These are phyloP conservation scores for Tragelaphus oryx DNA, from an alignment of 2,797 vertebrate species.

Conservation along the genomic window DNA sequence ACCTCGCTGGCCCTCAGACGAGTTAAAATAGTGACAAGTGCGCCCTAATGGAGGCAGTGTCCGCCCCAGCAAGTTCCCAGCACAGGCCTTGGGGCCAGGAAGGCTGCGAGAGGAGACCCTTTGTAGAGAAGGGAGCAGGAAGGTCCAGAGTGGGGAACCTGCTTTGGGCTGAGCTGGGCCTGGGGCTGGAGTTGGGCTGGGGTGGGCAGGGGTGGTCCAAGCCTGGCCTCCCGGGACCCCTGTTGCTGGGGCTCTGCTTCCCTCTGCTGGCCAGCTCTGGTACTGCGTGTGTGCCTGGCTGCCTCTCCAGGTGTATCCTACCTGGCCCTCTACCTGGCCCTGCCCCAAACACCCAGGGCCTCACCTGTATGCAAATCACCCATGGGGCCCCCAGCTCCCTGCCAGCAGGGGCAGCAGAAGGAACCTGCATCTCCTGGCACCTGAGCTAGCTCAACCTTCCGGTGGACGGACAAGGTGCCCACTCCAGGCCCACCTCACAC, in stretches of 20 bases:
- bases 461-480: background rate
- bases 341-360: background rate
- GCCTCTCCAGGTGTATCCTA: background rate
- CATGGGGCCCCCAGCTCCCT: background rate
- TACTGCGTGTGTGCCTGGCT: accelerated
- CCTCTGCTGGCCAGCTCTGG: background rate
- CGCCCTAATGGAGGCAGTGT: accelerated
- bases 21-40: accelerated
- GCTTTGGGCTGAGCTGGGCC: accelerated
- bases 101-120: background rate
- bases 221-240: accelerated
- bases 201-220: too few species aligned
- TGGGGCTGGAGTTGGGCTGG: accelerated
- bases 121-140: too few species aligned
- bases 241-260: constrained; percentile 42
- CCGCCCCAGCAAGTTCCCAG: background rate
- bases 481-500: accelerated
- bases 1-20: accelerated
- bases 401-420: background rate
- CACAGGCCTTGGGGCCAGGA: background rate
- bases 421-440: background rate
- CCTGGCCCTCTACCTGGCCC: background rate
- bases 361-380: constrained; percentile 53
- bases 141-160: background rate
- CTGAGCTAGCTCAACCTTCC: background rate